Percentiles rank a stretch among this genome's conserved stretches.
Conservation (phyloP, 2,888 invertebrate species). For the Andrena bucephala region DNA sequence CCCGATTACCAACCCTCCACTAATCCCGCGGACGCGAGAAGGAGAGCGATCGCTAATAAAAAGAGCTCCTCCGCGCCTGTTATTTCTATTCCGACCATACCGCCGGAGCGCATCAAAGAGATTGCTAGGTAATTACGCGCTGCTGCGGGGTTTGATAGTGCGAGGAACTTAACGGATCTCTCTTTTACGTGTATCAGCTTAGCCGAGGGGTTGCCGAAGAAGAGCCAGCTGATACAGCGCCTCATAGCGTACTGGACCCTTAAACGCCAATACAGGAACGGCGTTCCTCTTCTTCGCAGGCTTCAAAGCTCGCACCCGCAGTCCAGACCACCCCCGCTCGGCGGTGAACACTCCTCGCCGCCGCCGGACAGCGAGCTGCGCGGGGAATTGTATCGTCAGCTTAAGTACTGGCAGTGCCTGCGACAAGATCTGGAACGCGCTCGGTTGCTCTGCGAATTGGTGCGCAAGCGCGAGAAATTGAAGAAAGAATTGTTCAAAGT, state of each 20-base stretch:
- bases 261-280: slow-evolving; percentile 97
- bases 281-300: slow-evolving; percentile 96
- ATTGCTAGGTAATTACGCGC: slow-evolving; percentile 90
- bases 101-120: slow-evolving; percentile 94
- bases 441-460: slow-evolving; percentile 95
- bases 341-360: slow-evolving; percentile 78
- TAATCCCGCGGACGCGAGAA: slow-evolving; percentile 84
- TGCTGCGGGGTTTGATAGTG: slow-evolving; percentile 63
- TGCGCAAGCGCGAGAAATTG: slow-evolving; percentile 97
- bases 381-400: slow-evolving; percentile 92
- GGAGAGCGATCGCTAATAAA: slow-evolving; percentile 86
- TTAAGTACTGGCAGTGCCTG: slow-evolving; percentile 97
- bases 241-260: slow-evolving; percentile 98
- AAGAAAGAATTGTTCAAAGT: slow-evolving; percentile 95
- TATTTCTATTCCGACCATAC: slow-evolving; percentile 97
- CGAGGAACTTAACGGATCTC: slow-evolving; percentile 7
- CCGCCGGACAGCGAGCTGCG: slow-evolving; percentile 82
- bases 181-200: slow-evolving; percentile 69
- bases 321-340: slow-evolving; percentile 79
- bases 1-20: slow-evolving; percentile 85
- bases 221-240: slow-evolving; percentile 94
- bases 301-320: slow-evolving; percentile 88
- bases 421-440: slow-evolving; percentile 97
- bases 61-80: slow-evolving; percentile 96
- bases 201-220: slow-evolving; percentile 88